Percentiles rank a stretch among this genome's conserved stretches.
These are phyloP conservation scores for Gymnarchus niloticus DNA, from an alignment of 2,113 vertebrate genomes.

Conservation along the genomic window DNA sequence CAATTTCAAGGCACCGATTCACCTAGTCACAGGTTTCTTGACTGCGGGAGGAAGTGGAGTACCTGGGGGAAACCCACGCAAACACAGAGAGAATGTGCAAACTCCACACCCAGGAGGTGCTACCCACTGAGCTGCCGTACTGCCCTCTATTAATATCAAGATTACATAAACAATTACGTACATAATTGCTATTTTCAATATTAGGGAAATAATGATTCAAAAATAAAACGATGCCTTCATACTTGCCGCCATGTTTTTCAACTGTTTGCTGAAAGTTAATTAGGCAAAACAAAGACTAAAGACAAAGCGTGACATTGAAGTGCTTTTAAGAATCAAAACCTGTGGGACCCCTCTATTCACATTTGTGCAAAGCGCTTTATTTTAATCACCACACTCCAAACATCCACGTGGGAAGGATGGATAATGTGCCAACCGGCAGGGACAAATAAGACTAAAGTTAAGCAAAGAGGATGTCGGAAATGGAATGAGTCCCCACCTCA, in stretches of 20 bases:
- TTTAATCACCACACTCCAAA: neutral
- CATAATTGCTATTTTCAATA: neutral
- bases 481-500: neutral
- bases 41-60: neutral
- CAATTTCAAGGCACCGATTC: neutral
- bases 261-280: constrained; percentile 7
- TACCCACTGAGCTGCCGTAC: neutral
- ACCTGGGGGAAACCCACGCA: neutral
- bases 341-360: neutral
- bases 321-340: neutral
- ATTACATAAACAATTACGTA: neutral
- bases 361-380: neutral
- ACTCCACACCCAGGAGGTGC: neutral
- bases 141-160: neutral
- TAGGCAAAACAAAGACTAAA: neutral
- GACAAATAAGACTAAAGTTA: neutral
- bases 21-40: neutral
- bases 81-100: neutral
- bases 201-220: constrained; percentile 2
- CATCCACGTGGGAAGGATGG: neutral
- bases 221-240: neutral
- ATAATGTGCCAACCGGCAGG: neutral
- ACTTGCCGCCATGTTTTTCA: neutral
- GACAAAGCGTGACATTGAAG: neutral
- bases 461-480: neutral